Conservation (phyloP, 1,140 invertebrate species). For the Drosophila gunungcola region DNA sequence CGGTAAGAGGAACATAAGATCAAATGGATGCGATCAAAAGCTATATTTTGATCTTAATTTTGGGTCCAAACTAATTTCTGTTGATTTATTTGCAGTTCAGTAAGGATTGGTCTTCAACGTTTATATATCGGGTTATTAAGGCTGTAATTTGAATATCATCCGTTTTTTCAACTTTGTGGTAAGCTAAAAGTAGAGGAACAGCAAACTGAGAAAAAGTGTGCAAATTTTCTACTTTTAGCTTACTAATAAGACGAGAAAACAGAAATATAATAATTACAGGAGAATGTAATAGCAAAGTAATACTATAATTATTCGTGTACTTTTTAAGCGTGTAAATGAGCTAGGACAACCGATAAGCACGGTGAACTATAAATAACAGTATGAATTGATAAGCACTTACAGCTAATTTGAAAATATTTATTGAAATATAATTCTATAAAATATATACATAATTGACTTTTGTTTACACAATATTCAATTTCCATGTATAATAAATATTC, state of each 20-base stretch:
- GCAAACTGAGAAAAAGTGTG: no score
- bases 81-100: conserved; percentile 22
- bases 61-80: conserved; percentile 8
- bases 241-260: no score
- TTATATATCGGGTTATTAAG: background rate
- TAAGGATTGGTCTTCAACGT: conserved; percentile 1
- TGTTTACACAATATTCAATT: background rate
- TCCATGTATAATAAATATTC: background rate
- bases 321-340: background rate
- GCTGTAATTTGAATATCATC: no score
- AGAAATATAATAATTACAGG: background rate
- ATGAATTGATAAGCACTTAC: background rate
- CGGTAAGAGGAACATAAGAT: conserved; percentile 90
- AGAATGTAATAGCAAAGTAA: background rate
- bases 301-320: background rate
- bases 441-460: background rate
- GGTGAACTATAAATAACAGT: background rate
- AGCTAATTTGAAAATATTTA: background rate
- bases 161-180: no score
- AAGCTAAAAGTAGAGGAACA: no score
- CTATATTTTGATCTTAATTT: background rate
- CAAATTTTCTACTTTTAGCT: no score
- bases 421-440: background rate
- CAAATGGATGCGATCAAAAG: background rate
- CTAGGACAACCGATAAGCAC: background rate